These are phyloP conservation scores for Chlamydotis undulata DNA, from an alignment of 2,113 vertebrate species.

Conservation along the genomic window DNA sequence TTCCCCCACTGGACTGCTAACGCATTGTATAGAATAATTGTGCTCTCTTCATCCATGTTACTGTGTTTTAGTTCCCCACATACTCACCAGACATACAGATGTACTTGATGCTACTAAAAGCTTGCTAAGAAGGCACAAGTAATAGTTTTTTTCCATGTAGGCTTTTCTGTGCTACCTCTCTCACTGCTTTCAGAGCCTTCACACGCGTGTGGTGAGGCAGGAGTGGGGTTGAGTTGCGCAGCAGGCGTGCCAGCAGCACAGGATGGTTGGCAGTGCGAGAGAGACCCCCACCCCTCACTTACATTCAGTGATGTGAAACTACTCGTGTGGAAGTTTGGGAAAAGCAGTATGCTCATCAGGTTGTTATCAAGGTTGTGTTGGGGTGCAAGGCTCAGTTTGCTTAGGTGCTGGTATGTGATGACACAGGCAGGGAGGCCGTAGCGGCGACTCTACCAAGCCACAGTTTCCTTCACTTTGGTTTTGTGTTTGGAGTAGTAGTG, in stretches of 20 bases:
- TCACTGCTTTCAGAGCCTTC: background rate
- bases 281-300: background rate
- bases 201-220: fast-evolving
- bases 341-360: background rate
- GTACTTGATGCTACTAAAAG: background rate
- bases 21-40: background rate
- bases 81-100: background rate
- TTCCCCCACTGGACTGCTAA: background rate
- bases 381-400: background rate
- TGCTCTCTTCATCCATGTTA: background rate
- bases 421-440: background rate
- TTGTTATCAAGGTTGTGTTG: background rate
- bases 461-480: background rate
- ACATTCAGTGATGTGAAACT: background rate
- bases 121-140: background rate
- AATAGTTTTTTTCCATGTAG: background rate
- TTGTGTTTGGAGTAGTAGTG: background rate
- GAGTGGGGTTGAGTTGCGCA: background rate
- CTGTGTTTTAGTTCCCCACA: background rate
- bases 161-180: background rate
- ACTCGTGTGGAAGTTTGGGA: background rate
- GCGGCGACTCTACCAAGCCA: fast-evolving
- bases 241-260: background rate
- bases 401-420: background rate
- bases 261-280: background rate